Conservation (phyloP, 2,797 vertebrate species). For the Meriones psammophilus region DNA sequence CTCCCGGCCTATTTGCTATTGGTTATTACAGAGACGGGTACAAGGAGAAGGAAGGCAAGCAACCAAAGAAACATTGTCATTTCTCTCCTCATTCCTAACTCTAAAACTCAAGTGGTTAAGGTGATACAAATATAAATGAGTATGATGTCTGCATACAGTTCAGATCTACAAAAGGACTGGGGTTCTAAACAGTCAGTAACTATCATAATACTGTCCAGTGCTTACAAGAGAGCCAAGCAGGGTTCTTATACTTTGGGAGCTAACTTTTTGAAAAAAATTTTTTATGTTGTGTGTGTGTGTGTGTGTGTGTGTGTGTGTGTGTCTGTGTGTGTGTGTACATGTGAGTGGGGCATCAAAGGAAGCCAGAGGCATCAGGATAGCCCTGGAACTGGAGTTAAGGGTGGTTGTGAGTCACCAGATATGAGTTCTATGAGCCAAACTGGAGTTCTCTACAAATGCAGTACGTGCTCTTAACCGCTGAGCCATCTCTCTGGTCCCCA, state of each 20-base stretch:
- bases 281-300: too few relatives aligned
- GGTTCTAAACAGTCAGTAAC: too few relatives aligned
- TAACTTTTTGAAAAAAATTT: neutral
- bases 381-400: neutral
- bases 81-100: neutral
- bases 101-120: neutral
- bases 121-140: neutral
- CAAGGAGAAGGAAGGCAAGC: neutral
- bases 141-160: too few relatives aligned
- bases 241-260: neutral
- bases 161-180: neutral
- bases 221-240: neutral
- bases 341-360: neutral
- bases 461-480: neutral
- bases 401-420: neutral
- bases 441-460: neutral
- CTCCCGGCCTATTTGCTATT: neutral
- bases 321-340: too few relatives aligned
- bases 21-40: conserved; percentile 7
- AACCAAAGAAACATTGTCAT: neutral
- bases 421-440: neutral
- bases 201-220: neutral
- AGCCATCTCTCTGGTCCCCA: neutral
- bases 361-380: neutral
- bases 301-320: too few relatives aligned